A percentile compares a stretch with the other conserved stretches of the same genome.
These are phyloP conservation scores for Luperina testacea DNA, from an alignment of 2,888 invertebrate genomes.

Conservation along the genomic window DNA sequence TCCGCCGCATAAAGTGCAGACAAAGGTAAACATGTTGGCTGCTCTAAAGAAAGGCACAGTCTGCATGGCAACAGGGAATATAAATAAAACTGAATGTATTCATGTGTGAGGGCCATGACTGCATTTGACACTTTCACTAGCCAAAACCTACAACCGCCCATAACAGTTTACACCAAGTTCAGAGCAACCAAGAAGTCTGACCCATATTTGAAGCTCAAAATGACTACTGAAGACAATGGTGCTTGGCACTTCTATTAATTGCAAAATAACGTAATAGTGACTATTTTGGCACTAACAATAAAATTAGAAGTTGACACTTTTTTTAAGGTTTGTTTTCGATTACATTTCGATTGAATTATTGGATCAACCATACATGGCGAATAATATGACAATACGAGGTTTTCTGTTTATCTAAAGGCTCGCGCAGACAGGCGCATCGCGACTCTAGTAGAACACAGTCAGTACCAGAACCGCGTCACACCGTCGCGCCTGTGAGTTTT, in stretches of 20 bases:
- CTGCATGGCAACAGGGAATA: not conserved
- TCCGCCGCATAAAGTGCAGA: not conserved
- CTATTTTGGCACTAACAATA: slow-evolving; percentile 44
- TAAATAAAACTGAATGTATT: not conserved
- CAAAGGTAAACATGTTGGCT: not conserved
- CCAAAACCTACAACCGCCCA: not conserved
- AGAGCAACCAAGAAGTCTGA: slow-evolving; percentile 15
- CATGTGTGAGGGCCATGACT: not conserved
- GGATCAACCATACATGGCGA: slow-evolving; percentile 15
- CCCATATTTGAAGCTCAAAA: not conserved
- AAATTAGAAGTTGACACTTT: slow-evolving; percentile 32
- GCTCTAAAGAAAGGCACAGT: not conserved
- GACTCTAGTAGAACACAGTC: not conserved
- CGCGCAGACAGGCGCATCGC: too few relatives aligned
- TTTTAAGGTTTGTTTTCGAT: slow-evolving; percentile 20
- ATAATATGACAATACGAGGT: not conserved
- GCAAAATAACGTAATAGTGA: not conserved
- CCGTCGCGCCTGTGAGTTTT: not conserved
- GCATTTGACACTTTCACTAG: too few relatives aligned
- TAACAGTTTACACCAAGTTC: not conserved
- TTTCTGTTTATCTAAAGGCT: not conserved
- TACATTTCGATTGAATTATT: slow-evolving; percentile 13
- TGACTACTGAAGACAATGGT: not conserved
- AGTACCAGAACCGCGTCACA: too few relatives aligned
- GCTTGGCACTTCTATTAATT: not conserved